Base-by-base conservation (phyloP, 2,797 vertebrate genomes). In the Crossoptilon crossoptilon region DNA sequence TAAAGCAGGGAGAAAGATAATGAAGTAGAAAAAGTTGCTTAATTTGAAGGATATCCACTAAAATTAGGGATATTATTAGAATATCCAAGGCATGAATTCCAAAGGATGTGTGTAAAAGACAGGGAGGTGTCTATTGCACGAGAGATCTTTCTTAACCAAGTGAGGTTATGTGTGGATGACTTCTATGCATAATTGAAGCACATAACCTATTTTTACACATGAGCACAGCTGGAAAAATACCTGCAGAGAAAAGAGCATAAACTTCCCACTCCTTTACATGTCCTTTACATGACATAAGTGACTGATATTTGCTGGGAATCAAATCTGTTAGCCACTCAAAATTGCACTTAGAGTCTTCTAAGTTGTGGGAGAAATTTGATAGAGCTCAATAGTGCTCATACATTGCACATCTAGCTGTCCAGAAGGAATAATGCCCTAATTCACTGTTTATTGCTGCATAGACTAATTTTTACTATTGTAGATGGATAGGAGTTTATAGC, bases 141-240 rank as follows among this genome's bases (percentile, higher is more conserved):
- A 81, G 29, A 19, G n/a, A 39, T 71, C 46, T 73, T 94, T 74
- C 64, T 92, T 84, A 86, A 59, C 12, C 33, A 86, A 92, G 88
- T 77, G 33, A 95, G 11, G 73, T 53, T 93, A 95, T 96, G 97
- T 96, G 94, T 82, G 88, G 84, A 78, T 92, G 33, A 87, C 24
- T 72, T 75, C 37, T 27, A 72, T 96, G 77, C 88, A 95, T 94
- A 91, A 95, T 90, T 90, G 91, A 96, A 88, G 58, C 62, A 79
- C 6, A 18, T 53, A 86, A 71, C 21, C 82, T 96, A 89, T 96
- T 97, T 97, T 96, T 94, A 81, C 35, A 83, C 35, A 63, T 3
- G 2, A 48, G 85, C 58, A 85, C 33, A 74, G 18, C 58, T 87
- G 55, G 62, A 95, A 88, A 78, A 81, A 22, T 74, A 82, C 55